Evolutionary conservation across 2,888 invertebrate species (phyloP).

Genomic region (Sinopyrophorus schimmeli): DNA sequence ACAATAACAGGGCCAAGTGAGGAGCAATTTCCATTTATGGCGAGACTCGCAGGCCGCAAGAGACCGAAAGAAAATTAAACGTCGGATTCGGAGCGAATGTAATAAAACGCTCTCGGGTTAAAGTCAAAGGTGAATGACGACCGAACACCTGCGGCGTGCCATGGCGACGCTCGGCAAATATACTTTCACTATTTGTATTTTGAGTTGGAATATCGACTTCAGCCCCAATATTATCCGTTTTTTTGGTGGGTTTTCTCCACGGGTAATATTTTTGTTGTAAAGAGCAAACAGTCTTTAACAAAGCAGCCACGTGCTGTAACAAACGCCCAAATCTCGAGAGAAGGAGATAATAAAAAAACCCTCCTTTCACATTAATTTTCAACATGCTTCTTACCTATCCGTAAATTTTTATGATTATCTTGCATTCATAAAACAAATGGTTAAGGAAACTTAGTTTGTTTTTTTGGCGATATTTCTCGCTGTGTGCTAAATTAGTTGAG

Average conservation of each 20-base stretch:
- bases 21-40: conserved; percentile 43
- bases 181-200: conserved; percentile 28
- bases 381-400: conserved; percentile 28
- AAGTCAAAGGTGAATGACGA: conserved; percentile 47
- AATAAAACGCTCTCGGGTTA: conserved; percentile 43
- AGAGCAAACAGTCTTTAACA: conserved; percentile 17
- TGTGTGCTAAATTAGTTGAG: conserved; percentile 31
- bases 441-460: conserved; percentile 18
- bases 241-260: too few relatives aligned
- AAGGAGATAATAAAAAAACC: conserved; percentile 21
- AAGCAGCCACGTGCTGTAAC: conserved; percentile 17
- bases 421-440: conserved; percentile 31
- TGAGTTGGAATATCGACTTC: conserved; percentile 12
- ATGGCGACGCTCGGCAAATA: conserved; percentile 26
- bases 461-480: conserved; percentile 19
- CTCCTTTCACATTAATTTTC: conserved; percentile 30
- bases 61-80: conserved; percentile 49
- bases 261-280: too few relatives aligned
- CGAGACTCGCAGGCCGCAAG: conserved; percentile 49
- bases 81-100: conserved; percentile 43
- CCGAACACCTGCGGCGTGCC: conserved; percentile 36
- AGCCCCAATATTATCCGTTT: conserved; percentile 7
- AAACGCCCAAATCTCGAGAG: conserved; percentile 17
- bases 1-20: conserved; percentile 32
- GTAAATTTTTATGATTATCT: conserved; percentile 35